phyloP scores from a whole-genome alignment of 2,888 invertebrate species.

The Plutella xylostella region DNA sequence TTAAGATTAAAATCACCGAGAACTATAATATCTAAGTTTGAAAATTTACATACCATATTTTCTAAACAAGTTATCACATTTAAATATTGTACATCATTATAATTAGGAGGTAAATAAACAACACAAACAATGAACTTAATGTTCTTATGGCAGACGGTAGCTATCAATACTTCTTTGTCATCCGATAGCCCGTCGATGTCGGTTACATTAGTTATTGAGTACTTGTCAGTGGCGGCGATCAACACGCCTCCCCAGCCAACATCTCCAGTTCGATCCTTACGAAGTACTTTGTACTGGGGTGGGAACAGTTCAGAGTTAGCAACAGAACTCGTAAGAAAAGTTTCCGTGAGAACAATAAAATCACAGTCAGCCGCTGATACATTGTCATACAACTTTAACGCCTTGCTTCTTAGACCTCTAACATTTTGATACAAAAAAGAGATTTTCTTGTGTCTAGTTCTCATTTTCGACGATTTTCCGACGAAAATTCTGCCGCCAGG shows the following conservation, averaged over 20 bases:
- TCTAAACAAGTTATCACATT: not conserved
- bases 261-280: constrained; percentile 3
- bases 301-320: not conserved
- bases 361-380: not conserved
- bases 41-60: not conserved
- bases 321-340: not conserved
- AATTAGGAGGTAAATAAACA: not conserved
- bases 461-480: not conserved
- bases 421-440: not conserved
- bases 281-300: not conserved
- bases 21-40: not conserved
- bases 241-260: constrained; percentile 7
- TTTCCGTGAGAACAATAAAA: constrained; percentile 1
- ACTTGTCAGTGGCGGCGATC: not conserved
- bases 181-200: not conserved
- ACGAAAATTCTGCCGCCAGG: constrained; percentile 12
- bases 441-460: not conserved
- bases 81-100: constrained; percentile 1
- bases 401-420: not conserved
- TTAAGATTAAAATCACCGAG: not conserved
- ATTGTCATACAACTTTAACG: not conserved
- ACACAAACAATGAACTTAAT: not conserved
- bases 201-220: not conserved
- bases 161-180: constrained; percentile 1
- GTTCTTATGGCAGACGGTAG: not conserved